Evolutionary conservation across 1,140 invertebrate genomes (phyloP).

Genomic region (Plectus sambesii): DNA sequence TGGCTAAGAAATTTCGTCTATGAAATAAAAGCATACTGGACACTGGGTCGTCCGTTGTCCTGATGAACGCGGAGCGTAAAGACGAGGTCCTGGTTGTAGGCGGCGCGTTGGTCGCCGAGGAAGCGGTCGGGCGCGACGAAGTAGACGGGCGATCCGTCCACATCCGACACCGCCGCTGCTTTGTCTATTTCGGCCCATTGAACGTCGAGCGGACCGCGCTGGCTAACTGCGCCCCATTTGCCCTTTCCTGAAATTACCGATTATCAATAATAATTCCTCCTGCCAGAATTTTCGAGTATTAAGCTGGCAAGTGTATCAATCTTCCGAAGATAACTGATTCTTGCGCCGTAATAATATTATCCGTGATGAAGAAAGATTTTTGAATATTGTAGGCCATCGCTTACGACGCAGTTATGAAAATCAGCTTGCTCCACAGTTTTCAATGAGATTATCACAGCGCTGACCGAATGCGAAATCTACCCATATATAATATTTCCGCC

Average conservation of each 20-base stretch:
- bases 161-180: constrained; percentile 59
- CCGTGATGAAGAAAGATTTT: too few relatives aligned
- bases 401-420: too few relatives aligned
- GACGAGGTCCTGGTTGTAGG: constrained; percentile 83
- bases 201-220: constrained; percentile 51
- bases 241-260: constrained; percentile 58
- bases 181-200: constrained; percentile 59
- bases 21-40: constrained; percentile 22
- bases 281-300: not conserved
- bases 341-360: too few relatives aligned
- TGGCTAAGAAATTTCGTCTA: too few relatives aligned
- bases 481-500: too few relatives aligned
- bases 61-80: constrained; percentile 71
- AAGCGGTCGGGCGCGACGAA: constrained; percentile 66
- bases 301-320: too few relatives aligned
- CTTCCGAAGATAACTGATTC: too few relatives aligned
- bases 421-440: too few relatives aligned
- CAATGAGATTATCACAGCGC: too few relatives aligned
- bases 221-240: constrained; percentile 67
- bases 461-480: too few relatives aligned
- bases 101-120: constrained; percentile 78
- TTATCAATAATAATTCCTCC: not conserved
- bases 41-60: constrained; percentile 16
- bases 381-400: too few relatives aligned
- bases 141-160: constrained; percentile 59